These are phyloP conservation scores for Xanthostigma xanthostigma DNA, from an alignment of 2,888 invertebrate species.

Conservation along the genomic window DNA sequence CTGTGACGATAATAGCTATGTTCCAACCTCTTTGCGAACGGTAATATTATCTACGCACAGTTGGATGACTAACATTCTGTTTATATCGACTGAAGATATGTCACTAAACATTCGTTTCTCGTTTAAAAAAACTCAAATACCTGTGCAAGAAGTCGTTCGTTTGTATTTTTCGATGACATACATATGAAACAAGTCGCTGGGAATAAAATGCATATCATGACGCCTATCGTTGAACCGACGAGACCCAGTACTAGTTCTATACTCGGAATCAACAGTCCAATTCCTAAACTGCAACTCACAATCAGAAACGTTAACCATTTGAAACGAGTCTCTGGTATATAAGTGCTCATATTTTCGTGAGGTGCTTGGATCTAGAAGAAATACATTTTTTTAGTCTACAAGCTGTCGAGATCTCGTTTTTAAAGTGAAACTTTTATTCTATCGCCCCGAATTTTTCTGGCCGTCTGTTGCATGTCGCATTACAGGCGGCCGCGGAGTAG, in stretches of 20 bases:
- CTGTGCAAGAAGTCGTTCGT: constrained; percentile 71
- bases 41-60: too few relatives aligned
- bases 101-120: too few relatives aligned
- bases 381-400: too few relatives aligned
- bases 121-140: constrained; percentile 27
- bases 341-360: constrained; percentile 47
- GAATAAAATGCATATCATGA: constrained; percentile 82
- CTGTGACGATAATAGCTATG: too few relatives aligned
- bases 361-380: constrained; percentile 41
- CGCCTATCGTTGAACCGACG: constrained; percentile 90
- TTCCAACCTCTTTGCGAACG: too few relatives aligned
- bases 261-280: constrained; percentile 81
- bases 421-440: too few relatives aligned
- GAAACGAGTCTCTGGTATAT: constrained; percentile 75
- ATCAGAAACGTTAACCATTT: constrained; percentile 69
- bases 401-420: neutral
- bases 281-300: constrained; percentile 55
- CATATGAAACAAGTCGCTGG: constrained; percentile 82
- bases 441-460: too few relatives aligned
- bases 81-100: too few relatives aligned
- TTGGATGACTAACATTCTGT: too few relatives aligned
- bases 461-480: too few relatives aligned
- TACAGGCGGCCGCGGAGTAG: too few relatives aligned
- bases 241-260: constrained; percentile 88
- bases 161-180: constrained; percentile 69